phyloP scores from a whole-genome alignment of 2,113 vertebrate genomes.

The Odocoileus hemionus region DNA sequence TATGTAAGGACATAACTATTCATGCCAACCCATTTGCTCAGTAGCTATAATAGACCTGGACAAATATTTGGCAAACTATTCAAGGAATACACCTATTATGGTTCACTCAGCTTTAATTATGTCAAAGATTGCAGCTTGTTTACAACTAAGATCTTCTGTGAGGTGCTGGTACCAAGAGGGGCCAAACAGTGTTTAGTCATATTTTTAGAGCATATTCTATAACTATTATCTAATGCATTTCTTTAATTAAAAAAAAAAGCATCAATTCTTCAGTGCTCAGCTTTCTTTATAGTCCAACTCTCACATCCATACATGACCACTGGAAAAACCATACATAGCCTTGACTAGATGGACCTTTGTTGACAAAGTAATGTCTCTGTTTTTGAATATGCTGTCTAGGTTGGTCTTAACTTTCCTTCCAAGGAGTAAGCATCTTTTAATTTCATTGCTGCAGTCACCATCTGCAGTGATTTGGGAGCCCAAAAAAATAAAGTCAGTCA shows the following conservation, averaged over 20 bases:
- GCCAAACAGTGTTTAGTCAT: not conserved
- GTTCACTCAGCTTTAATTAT: not conserved
- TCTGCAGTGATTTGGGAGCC: not conserved
- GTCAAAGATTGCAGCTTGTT: not conserved
- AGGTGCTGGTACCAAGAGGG: not conserved
- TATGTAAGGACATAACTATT: constrained; percentile 90
- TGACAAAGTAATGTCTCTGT: not conserved
- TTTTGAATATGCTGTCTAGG: not conserved
- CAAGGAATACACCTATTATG: not conserved
- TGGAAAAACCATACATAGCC: not conserved
- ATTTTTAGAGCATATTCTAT: not conserved
- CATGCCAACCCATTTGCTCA: constrained; percentile 97
- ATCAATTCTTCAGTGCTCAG: not conserved
- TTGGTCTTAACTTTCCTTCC: not conserved
- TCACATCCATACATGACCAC: not conserved
- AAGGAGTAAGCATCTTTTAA: not conserved
- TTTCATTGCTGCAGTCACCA: not conserved
- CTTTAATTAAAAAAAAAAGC: not conserved
- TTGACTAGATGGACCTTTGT: not conserved
- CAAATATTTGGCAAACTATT: constrained; percentile 1
- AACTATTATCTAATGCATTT: not conserved
- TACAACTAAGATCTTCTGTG: not conserved
- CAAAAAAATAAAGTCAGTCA: not conserved
- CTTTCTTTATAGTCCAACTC: not conserved
- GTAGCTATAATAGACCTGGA: constrained; percentile 67